Conservation (phyloP, 2,797 vertebrate genomes). For the Crotalus adamanteus region DNA sequence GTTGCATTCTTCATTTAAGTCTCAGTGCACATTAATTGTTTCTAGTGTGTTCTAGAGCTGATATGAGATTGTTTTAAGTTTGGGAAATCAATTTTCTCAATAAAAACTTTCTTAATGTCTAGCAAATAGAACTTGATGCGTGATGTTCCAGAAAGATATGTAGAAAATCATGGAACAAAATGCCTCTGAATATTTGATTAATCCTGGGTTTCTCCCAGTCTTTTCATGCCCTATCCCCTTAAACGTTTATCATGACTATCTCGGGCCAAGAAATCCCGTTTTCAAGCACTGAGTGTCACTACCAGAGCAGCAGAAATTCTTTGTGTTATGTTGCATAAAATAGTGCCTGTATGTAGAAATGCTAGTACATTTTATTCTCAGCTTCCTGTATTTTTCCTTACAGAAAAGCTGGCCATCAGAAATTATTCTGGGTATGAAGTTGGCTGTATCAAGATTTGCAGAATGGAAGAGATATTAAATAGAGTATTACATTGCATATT, state of each 20-base stretch:
- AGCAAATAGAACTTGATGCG: background rate
- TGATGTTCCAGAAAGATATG: background rate
- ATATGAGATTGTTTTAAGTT: background rate
- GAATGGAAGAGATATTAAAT: background rate
- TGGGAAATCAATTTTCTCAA: background rate
- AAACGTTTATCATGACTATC: background rate
- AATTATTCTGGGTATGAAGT: background rate
- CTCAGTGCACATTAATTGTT: background rate
- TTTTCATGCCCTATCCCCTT: background rate
- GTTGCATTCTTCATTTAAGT: background rate
- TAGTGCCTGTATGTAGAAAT: background rate
- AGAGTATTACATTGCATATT: background rate
- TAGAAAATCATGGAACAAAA: background rate
- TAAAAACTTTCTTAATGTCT: background rate
- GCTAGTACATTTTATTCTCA: background rate
- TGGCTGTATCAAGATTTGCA: background rate
- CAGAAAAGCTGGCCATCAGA: background rate
- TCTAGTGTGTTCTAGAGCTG: background rate
- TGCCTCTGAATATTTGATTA: background rate
- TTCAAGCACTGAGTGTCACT: background rate
- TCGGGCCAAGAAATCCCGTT: background rate
- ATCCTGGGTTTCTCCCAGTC: background rate
- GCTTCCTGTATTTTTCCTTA: background rate
- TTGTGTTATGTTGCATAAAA: background rate
- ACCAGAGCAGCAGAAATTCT: background rate